These are phyloP conservation scores for Sebastes wilsoni DNA, from an alignment of 2,797 vertebrate species.

Conservation along the genomic window DNA sequence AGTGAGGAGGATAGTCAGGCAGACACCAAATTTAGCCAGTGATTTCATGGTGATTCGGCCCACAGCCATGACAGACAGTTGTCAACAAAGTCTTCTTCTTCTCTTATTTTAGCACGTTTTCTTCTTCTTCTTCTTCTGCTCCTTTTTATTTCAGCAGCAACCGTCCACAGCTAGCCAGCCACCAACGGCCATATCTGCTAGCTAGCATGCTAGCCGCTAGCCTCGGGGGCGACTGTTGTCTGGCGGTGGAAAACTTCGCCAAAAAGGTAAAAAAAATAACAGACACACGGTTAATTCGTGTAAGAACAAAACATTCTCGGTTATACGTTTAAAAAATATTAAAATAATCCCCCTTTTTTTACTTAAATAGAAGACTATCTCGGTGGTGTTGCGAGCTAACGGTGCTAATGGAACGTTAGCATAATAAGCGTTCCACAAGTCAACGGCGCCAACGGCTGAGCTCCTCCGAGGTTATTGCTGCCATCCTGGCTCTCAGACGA, in stretches of 20 bases:
- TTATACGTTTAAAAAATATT: neutral
- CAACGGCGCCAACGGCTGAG: too few species aligned
- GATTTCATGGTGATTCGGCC: conserved; percentile 75
- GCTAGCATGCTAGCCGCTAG: conserved; percentile 68
- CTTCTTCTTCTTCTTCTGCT: neutral
- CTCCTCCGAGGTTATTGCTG: too few species aligned
- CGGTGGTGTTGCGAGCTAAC: too few species aligned
- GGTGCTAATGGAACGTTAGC: neutral
- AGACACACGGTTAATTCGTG: rapidly evolving
- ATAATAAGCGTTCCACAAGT: too few species aligned
- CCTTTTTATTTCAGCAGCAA: conserved; percentile 59
- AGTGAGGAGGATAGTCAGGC: conserved; percentile 77
- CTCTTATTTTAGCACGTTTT: conserved; percentile 7
- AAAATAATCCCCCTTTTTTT: neutral
- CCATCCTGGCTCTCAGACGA: too few species aligned
- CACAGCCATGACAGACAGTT: conserved; percentile 54
- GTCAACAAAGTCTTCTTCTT: conserved; percentile 24
- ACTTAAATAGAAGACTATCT: too few species aligned
- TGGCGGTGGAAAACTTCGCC: conserved; percentile 65
- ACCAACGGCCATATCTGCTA: conserved; percentile 64
- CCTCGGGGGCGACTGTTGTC: conserved; percentile 51
- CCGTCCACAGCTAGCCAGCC: conserved; percentile 49
- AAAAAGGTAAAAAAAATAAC: conserved; percentile 38
- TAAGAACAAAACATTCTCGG: neutral
- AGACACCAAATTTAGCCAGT: conserved; percentile 72